A percentile compares a stretch with the other conserved stretches of the same genome.
These are phyloP conservation scores for Rhinolophus sinicus DNA, from an alignment of 2,113 vertebrate species.

Conservation along the genomic window DNA sequence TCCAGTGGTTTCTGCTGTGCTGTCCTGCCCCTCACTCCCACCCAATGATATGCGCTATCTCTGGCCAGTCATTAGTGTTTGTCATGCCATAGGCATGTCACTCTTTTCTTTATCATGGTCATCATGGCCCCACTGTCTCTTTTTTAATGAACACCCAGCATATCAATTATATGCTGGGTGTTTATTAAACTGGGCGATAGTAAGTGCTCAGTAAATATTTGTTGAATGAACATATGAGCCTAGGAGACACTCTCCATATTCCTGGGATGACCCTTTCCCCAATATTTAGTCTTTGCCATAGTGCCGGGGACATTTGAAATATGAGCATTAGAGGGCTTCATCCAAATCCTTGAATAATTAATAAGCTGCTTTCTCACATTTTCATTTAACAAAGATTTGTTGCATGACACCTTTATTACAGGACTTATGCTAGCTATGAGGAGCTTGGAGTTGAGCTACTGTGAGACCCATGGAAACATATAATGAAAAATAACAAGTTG, in stretches of 20 bases:
- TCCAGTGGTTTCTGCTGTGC: not conserved
- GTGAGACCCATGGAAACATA: not conserved
- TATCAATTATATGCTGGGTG: not conserved
- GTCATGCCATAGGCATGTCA: not conserved
- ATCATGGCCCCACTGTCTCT: not conserved
- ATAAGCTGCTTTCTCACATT: constrained; percentile 4
- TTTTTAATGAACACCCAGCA: not conserved
- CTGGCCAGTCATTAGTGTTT: not conserved
- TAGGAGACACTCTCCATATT: not conserved
- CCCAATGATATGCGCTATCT: not conserved
- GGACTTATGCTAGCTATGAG: not conserved
- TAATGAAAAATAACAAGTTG: not conserved
- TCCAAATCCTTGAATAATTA: not conserved
- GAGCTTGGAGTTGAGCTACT: not conserved
- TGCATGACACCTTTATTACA: not conserved
- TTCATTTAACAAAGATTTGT: not conserved
- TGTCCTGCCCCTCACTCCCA: not conserved
- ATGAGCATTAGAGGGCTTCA: not conserved
- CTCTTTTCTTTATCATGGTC: not conserved
- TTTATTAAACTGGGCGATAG: not conserved
- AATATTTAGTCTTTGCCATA: not conserved
- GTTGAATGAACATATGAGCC: not conserved
- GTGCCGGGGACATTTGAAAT: not conserved
- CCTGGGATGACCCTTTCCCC: not conserved
- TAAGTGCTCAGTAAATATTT: not conserved